Base-by-base conservation (phyloP, 2,113 vertebrate genomes). In the Henicopernis longicauda region DNA sequence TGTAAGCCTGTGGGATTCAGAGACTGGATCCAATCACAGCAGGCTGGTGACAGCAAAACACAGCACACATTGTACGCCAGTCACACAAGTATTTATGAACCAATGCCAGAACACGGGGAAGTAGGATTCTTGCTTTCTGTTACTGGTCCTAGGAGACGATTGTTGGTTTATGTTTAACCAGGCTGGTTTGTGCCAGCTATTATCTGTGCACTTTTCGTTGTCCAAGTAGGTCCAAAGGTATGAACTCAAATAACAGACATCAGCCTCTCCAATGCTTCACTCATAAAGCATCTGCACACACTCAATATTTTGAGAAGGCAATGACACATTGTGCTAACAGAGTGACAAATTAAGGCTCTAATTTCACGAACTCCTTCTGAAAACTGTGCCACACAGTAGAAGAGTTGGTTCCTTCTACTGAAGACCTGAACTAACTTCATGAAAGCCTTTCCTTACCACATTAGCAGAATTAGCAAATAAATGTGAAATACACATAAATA, bases 31-130 rank as follows among this genome's bases (percentile, higher is more conserved):
- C 50, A 50, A 23, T 20, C 42, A 59, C 1, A 3, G 34, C 44
- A 59, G 57, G 62, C 17, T 71, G 31, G 27, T 50, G 27, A 61
- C n/a, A 84, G 32, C 40, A 57, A 61, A 70, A 50, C 18, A 71
- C 13, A 59, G 16, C 1, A 1, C 4, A 3, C 1, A 0, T 3
- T 34, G 32, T 9, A 12, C 38, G 25, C 50, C 59, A 69, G 78
- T 42, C 40, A 80, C 40, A 34, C 21, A 66, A 52, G 10, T 25
- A 47, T 29, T 81, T 34, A 50, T 4, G 21, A 85, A 67, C 34
- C 25, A 50, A 18, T 7, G 36, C 16, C 69, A n/a, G 29, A 57
- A 77, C 18, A 31, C 0, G 1, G 13, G 16, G 12, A 79, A 62
- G 42, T 3, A 26, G 22, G 25, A 69, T 65, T 71, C 69, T 36